Conservation (phyloP, 2,113 vertebrate genomes). For the Oenanthe oenanthe region DNA sequence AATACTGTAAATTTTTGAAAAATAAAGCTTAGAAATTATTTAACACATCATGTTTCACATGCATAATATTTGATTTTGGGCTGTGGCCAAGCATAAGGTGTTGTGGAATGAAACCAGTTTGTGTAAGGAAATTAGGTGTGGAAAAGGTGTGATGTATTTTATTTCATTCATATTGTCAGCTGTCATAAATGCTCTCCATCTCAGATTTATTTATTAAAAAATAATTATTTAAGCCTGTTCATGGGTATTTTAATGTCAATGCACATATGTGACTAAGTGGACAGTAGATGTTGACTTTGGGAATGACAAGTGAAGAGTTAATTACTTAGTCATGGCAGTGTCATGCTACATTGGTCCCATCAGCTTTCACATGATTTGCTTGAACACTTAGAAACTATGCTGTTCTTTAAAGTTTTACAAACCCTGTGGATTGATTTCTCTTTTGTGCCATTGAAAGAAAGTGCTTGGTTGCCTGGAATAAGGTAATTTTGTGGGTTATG, state of each 20-base stretch:
- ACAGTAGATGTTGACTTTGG: background rate
- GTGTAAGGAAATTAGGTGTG: background rate
- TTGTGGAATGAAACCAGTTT: background rate
- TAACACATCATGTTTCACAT: background rate
- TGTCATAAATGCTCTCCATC: background rate
- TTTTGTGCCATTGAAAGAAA: background rate
- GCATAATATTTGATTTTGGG: background rate
- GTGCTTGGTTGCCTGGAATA: background rate
- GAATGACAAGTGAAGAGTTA: background rate
- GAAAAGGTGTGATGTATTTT: background rate
- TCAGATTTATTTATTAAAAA: background rate
- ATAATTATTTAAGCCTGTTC: background rate
- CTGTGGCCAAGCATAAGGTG: background rate
- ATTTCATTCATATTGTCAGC: background rate
- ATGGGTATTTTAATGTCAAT: background rate
- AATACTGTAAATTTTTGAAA: background rate
- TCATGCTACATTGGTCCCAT: background rate
- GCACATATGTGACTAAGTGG: background rate
- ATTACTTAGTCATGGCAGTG: accelerated
- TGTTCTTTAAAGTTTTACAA: background rate
- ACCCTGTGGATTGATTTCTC: background rate
- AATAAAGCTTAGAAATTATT: background rate
- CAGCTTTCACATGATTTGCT: background rate
- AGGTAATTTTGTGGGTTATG: background rate
- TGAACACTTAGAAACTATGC: background rate